phyloP scores from a whole-genome alignment of 1,140 invertebrate genomes.

The Dysdera silvatica region DNA sequence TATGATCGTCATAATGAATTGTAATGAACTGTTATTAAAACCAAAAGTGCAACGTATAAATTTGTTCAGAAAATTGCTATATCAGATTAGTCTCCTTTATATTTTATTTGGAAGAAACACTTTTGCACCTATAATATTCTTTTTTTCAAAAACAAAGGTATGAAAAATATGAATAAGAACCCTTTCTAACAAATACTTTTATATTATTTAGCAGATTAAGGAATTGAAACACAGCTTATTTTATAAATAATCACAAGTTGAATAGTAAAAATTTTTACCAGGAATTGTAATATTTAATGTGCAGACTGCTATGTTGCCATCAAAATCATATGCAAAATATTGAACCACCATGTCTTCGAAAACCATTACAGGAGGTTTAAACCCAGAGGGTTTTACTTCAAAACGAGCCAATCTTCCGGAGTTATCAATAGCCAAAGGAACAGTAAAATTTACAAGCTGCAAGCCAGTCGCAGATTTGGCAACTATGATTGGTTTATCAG shows the following conservation, averaged over 20 bases:
- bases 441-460: conserved; percentile 83
- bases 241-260: too few relatives aligned
- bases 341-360: conserved; percentile 88
- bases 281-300: conserved; percentile 90
- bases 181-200: too few relatives aligned
- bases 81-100: too few relatives aligned
- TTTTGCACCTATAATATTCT: not conserved
- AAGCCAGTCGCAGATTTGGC: conserved; percentile 77
- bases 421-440: conserved; percentile 86
- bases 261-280: conserved; percentile 3
- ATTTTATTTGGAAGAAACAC: not conserved
- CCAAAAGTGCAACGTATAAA: not conserved
- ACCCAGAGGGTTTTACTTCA: conserved; percentile 82
- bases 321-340: conserved; percentile 92
- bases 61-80: too few relatives aligned
- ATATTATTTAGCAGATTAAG: too few relatives aligned
- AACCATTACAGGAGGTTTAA: conserved; percentile 77
- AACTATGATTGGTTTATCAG: conserved; percentile 83
- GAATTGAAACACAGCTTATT: too few relatives aligned
- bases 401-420: conserved; percentile 84
- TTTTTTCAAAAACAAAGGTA: not conserved
- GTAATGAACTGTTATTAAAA: not conserved
- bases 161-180: too few relatives aligned
- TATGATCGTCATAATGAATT: not conserved
- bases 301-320: conserved; percentile 94